phyloP scores from a whole-genome alignment of 1,140 invertebrate species.

The Chelonus insularis region DNA sequence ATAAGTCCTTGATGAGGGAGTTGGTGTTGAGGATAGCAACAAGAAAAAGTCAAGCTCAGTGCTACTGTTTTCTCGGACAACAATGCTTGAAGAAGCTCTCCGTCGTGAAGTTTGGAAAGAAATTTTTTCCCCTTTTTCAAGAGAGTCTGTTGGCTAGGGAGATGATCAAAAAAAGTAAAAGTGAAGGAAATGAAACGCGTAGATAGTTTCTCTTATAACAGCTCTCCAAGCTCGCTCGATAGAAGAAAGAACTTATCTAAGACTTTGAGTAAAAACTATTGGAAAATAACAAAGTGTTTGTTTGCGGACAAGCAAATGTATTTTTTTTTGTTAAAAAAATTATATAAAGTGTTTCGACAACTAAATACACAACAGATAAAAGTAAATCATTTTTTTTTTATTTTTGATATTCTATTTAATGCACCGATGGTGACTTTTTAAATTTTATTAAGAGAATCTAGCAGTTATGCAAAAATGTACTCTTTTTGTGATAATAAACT shows the following conservation, averaged over 20 bases:
- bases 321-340: no score
- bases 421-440: no score
- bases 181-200: conserved; percentile 7
- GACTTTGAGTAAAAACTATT: not conserved
- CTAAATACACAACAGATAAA: no score
- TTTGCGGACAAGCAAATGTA: not conserved
- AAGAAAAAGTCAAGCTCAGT: conserved; percentile 1
- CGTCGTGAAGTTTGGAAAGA: not conserved
- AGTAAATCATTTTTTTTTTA: no score
- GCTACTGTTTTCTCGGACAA: not conserved
- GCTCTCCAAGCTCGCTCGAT: conserved; percentile 15
- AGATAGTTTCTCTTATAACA: conserved; percentile 22
- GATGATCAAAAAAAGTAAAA: conserved; percentile 20
- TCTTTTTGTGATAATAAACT: no score
- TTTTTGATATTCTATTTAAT: no score
- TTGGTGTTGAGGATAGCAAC: not conserved
- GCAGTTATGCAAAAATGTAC: no score
- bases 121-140: not conserved
- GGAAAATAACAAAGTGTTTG: conserved; percentile 9
- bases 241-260: not conserved
- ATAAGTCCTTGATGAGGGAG: not conserved
- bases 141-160: not conserved
- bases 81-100: not conserved
- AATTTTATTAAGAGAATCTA: no score
- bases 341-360: no score